Evolutionary conservation across 2,888 invertebrate species (phyloP), one percentile per base, ranked within the genome.

Genomic region (Athripsodes cinereus): DNA sequence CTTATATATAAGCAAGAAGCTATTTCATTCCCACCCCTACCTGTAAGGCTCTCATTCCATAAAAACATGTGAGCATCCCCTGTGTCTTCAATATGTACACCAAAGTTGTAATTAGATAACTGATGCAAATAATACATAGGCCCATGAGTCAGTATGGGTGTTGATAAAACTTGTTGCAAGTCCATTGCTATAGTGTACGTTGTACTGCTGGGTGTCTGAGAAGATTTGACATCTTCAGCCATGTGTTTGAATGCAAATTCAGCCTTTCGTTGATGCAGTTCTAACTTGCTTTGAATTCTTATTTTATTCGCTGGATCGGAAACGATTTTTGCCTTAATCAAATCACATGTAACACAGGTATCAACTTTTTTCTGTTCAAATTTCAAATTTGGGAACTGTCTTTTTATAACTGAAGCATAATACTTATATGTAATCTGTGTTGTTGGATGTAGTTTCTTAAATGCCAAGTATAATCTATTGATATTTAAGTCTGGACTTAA

Each of bases 111-210:
- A 34, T 62, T 63, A 44, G 65, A 66, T 19, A 67, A 61, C 57
- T 68, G 66, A 22, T 67, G 63, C n/a, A 59, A 52, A 62, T 69
- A 68, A 56, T 68, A 69, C 63, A 68, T 68, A 52, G 65, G 62
- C 18, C 64, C 62, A 57, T 67, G 68, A n/a, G n/a, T n/a, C n/a
- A n/a, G n/a, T n/a, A n/a, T n/a, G 16, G 67, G 69, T 48, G 66
- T 60, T 46, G 65, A 66, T 50, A 67, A 57, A 22, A 67, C 68
- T 62, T 68, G 66, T 60, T 69, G 65, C 52, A 68, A 61, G 61
- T 69, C 67, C 60, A 68, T 64, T 19, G 66, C 51, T 16, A 63
- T 31, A 13, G 51, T 58, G 51, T 62, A 59, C 31, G 35, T 60
- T 35, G 53, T 59, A 54, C 64, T 64, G 31, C 62, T 59, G 8